These are phyloP conservation scores for Calyptomena viridis DNA, from an alignment of 2,113 vertebrate genomes.

Conservation along the genomic window DNA sequence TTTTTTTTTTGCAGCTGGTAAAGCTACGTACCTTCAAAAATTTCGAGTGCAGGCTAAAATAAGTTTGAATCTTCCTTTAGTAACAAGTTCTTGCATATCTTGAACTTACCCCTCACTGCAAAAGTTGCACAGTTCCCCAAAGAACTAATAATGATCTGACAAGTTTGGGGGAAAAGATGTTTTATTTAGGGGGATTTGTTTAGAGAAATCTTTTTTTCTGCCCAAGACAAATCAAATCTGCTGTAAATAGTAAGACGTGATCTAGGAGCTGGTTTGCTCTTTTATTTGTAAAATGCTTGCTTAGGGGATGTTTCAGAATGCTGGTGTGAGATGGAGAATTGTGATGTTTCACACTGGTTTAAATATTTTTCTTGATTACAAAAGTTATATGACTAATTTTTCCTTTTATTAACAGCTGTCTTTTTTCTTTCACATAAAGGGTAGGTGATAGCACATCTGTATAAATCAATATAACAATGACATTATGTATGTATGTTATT, in stretches of 20 bases:
- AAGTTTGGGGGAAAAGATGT: background rate
- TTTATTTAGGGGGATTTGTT: background rate
- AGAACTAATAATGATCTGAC: background rate
- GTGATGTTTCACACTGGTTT: background rate
- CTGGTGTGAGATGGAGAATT: background rate
- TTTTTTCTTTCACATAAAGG: background rate
- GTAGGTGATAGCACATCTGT: background rate
- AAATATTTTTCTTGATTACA: background rate
- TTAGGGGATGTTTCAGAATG: background rate
- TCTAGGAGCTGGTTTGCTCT: background rate
- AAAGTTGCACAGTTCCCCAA: background rate
- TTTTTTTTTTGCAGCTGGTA: background rate
- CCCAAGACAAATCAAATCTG: background rate
- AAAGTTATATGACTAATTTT: background rate
- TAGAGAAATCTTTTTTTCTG: background rate
- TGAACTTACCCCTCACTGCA: background rate
- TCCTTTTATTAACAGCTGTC: background rate
- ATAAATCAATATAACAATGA: conserved; percentile 45
- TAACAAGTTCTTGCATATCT: background rate
- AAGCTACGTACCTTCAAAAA: background rate
- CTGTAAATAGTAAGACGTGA: background rate
- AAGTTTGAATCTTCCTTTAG: background rate
- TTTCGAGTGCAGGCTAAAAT: background rate
- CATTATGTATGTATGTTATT: conserved; percentile 24
- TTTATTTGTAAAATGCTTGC: background rate